Evolutionary conservation across 1,140 invertebrate species (phyloP).

Genomic region (Onthophagus taurus): DNA sequence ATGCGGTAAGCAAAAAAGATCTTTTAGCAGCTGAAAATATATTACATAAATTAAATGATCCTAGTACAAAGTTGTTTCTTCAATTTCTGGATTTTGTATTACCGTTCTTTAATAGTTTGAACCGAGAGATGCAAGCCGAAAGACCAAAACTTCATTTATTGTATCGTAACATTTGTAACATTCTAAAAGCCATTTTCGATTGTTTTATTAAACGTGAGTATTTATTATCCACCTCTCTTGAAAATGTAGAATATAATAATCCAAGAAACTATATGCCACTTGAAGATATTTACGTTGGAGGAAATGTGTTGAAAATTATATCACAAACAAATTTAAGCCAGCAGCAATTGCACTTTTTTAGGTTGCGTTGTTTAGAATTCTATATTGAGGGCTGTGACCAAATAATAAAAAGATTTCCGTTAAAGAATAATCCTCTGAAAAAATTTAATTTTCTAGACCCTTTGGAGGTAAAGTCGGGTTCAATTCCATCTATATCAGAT

Average conservation of each 20-base stretch:
- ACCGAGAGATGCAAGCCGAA: conserved; percentile 2
- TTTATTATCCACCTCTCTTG: neutral
- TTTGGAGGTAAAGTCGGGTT: neutral
- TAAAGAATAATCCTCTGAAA: conserved; percentile 7
- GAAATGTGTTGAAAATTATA: no score
- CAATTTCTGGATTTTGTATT: conserved; percentile 1
- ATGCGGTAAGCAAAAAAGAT: neutral
- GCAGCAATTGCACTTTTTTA: neutral
- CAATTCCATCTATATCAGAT: no score
- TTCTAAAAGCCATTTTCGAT: neutral
- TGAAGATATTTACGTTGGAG: conserved; percentile 14
- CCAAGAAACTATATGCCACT: conserved; percentile 12
- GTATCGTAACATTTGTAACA: neutral
- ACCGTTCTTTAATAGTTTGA: neutral
- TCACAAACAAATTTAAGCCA: neutral
- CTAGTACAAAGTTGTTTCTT: neutral
- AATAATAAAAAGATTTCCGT: conserved; percentile 7
- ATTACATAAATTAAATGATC: neutral
- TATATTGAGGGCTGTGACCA: conserved; percentile 9
- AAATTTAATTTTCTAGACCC: conserved; percentile 6
- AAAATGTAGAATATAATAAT: conserved; percentile 16
- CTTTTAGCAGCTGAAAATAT: neutral
- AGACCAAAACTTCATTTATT: neutral
- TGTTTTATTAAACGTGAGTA: neutral
- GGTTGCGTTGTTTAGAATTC: conserved; percentile 9